Base-by-base conservation (phyloP, 2,113 vertebrate genomes). In the Alligator mississippiensis region DNA sequence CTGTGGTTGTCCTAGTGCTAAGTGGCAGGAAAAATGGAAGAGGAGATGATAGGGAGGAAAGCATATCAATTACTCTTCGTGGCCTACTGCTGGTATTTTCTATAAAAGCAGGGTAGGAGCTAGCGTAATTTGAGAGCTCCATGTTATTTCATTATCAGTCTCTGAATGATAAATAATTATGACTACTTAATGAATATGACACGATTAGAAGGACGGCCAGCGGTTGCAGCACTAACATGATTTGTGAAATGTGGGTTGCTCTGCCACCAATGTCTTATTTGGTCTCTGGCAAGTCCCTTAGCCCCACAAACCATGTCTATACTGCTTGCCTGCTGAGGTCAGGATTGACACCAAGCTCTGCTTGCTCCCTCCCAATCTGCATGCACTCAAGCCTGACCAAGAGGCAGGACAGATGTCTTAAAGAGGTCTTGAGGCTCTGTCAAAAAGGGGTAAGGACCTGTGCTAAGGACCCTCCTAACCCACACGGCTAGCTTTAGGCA, bases 161-260 rank as follows among this genome's bases (percentile, higher is more conserved):
- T 66, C 84, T 4, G 77, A 75, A n/a, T 1, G 3, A 78, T 60
- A 47, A 5, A 14, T 2, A 4, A 4, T 0, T 11, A 57, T 80
- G 14, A 64, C 47, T 60, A 84, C 0, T 1, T 9, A 24, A 27
- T 0, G 12, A 10, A 61, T 38, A 63, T 24, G 81, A 72, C 0
- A 1, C 10, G 18, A 27, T 24, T 10, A 12, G 30, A 59, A 21
- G 30, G 5, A 21, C 22, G 18, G 18, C 68, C 30, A 38, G 68
- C 21, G 30, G 24, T 15, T 68, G 17, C 3, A 2, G 16, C 19
- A 60, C 27, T 21, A 80, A 14, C 17, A 55, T n/a, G 38, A 58
- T 10, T 1, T n/a, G 66, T 38, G 79, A 80, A 28, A 57, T 4
- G 16, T 1, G 27, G 34, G 15, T 58, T n/a, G 77, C 61, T 84